These are phyloP conservation scores for Urosaurus nigricauda DNA, from an alignment of 2,797 vertebrate genomes.

Conservation along the genomic window DNA sequence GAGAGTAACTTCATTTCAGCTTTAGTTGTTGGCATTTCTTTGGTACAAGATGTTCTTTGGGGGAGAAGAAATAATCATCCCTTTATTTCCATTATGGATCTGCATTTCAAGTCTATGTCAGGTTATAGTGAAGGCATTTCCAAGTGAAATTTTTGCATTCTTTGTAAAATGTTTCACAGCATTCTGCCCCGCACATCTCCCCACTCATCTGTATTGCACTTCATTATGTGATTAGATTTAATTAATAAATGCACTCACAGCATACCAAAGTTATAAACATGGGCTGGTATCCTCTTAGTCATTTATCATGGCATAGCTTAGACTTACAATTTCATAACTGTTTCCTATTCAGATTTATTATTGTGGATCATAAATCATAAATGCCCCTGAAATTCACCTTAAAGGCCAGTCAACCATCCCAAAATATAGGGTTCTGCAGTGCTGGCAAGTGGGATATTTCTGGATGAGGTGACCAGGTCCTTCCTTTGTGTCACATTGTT, in stretches of 20 bases:
- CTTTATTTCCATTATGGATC: background rate
- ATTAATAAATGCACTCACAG: slow-evolving; percentile 57
- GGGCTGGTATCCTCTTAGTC: too few relatives aligned
- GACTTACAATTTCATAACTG: too few relatives aligned
- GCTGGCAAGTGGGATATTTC: too few relatives aligned
- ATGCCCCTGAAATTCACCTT: too few relatives aligned
- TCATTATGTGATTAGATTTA: slow-evolving; percentile 57
- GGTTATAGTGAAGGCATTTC: slow-evolving; percentile 17
- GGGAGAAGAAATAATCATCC: background rate
- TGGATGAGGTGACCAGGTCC: too few relatives aligned
- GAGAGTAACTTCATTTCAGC: background rate
- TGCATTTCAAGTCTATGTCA: background rate
- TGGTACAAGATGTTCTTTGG: background rate
- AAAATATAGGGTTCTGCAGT: too few relatives aligned
- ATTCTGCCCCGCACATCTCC: slow-evolving; percentile 23
- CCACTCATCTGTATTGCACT: slow-evolving; percentile 33
- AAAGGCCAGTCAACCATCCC: too few relatives aligned
- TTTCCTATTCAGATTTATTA: too few relatives aligned
- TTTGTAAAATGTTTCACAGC: background rate
- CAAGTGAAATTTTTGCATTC: accelerated
- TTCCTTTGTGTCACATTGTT: too few relatives aligned
- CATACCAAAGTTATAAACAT: slow-evolving; percentile 49
- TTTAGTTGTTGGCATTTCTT: background rate
- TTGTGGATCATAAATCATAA: too few relatives aligned
- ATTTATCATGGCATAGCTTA: too few relatives aligned